phyloP scores from a whole-genome alignment of 2,888 invertebrate species.

The Scaptomyza parva region DNA sequence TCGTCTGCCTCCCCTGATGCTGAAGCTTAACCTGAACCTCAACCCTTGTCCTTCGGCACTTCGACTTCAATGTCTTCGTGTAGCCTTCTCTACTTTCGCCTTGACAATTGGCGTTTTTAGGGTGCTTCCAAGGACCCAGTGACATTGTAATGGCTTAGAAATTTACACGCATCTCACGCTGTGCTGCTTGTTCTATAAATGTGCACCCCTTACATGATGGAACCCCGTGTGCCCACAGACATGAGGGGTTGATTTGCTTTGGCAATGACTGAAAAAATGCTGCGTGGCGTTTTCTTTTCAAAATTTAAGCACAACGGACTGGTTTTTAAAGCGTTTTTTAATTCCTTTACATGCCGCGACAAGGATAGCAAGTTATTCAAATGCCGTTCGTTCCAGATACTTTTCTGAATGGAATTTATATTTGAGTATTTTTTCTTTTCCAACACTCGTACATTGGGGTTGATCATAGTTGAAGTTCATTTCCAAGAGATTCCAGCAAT shows the following conservation, averaged over 20 bases:
- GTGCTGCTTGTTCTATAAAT: constrained; percentile 27
- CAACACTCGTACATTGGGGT: constrained; percentile 53
- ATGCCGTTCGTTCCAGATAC: constrained; percentile 57
- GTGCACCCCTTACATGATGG: constrained; percentile 62
- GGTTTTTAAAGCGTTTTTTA: constrained; percentile 72
- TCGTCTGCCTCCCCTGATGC: constrained; percentile 21
- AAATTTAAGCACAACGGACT: constrained; percentile 12
- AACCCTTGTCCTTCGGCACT: constrained; percentile 70
- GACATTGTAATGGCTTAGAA: constrained; percentile 77
- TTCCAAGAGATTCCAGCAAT: constrained; percentile 13
- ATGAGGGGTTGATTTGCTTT: constrained; percentile 63
- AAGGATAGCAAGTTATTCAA: constrained; percentile 58
- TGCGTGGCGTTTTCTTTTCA: constrained; percentile 27
- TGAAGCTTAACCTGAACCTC: constrained; percentile 58
- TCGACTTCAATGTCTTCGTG: constrained; percentile 46
- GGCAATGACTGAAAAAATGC: constrained; percentile 38
- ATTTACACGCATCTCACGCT: constrained; percentile 74
- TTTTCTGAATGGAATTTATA: constrained; percentile 46
- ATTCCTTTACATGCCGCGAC: constrained; percentile 67
- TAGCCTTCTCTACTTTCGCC: constrained; percentile 18
- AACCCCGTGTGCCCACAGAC: constrained; percentile 32
- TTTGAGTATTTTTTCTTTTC: too few species aligned
- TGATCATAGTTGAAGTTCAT: constrained; percentile 33
- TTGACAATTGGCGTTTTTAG: constrained; percentile 54
- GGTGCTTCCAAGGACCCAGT: constrained; percentile 79